These are phyloP conservation scores for Drosophila suboccidentalis DNA, from an alignment of 2,888 invertebrate genomes.

Conservation along the genomic window DNA sequence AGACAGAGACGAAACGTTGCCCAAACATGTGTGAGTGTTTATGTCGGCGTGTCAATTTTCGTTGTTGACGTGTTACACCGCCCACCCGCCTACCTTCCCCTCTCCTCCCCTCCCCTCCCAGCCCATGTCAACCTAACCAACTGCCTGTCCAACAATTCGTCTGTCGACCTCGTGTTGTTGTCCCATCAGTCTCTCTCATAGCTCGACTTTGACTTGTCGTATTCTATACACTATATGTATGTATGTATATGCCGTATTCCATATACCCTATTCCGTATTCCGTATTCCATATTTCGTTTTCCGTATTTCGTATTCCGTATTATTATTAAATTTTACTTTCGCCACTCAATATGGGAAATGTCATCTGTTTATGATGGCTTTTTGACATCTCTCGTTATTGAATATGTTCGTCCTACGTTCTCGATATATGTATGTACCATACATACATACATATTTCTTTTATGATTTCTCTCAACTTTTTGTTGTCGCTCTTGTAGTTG, in stretches of 20 bases:
- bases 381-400: slow-evolving; percentile 82
- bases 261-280: slow-evolving; percentile 8
- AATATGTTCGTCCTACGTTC: slow-evolving; percentile 64
- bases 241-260: slow-evolving; percentile 2
- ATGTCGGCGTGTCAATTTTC: slow-evolving; percentile 82
- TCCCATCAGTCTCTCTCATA: slow-evolving; percentile 38
- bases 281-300: slow-evolving; percentile 17
- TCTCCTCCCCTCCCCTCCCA: background rate
- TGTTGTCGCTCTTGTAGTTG: slow-evolving; percentile 19
- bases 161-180: slow-evolving; percentile 13
- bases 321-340: slow-evolving; percentile 83
- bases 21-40: slow-evolving; percentile 81
- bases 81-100: slow-evolving; percentile 26
- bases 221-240: slow-evolving; percentile 1
- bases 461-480: slow-evolving; percentile 42
- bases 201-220: slow-evolving; percentile 51
- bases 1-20: slow-evolving; percentile 31
- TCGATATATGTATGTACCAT: slow-evolving; percentile 1
- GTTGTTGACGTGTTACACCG: slow-evolving; percentile 76
- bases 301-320: slow-evolving; percentile 63
- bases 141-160: slow-evolving; percentile 24
- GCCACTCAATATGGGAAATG: slow-evolving; percentile 84
- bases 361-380: slow-evolving; percentile 85
- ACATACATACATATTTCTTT: slow-evolving; percentile 49
- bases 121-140: background rate